Evolutionary conservation across 1,140 invertebrate species (phyloP).

Genomic region (Meloidogyne exigua): DNA sequence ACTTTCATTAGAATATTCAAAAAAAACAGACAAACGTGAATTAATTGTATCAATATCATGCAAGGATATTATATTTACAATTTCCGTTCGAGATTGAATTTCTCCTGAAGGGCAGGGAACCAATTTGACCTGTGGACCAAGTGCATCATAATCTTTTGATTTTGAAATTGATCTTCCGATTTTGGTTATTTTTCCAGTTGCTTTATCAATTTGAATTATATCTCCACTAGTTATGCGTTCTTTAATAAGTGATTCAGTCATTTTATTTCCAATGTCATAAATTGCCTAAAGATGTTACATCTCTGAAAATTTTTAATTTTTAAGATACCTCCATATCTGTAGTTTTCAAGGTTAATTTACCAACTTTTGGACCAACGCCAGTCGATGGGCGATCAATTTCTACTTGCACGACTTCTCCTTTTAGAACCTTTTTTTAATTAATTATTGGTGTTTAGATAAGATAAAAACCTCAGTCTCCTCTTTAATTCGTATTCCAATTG

Average conservation of each 20-base stretch:
- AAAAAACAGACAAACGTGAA: slow-evolving; percentile 39
- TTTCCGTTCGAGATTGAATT: slow-evolving; percentile 96
- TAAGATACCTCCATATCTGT: slow-evolving; percentile 85
- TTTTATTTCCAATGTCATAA: slow-evolving; percentile 96
- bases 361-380: slow-evolving; percentile 75
- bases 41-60: slow-evolving; percentile 89
- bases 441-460: not conserved
- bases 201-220: slow-evolving; percentile 60
- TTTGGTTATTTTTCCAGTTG: slow-evolving; percentile 66
- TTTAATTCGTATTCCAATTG: slow-evolving; percentile 95
- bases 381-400: slow-evolving; percentile 86
- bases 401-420: slow-evolving; percentile 96
- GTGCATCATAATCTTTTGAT: slow-evolving; percentile 95
- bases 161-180: slow-evolving; percentile 90
- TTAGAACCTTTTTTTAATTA: slow-evolving; percentile 78
- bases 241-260: slow-evolving; percentile 93
- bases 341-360: slow-evolving; percentile 93
- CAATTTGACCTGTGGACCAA: slow-evolving; percentile 80
- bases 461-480: slow-evolving; percentile 66
- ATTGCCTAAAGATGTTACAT: slow-evolving; percentile 71
- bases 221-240: slow-evolving; percentile 78
- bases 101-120: slow-evolving; percentile 98
- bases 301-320: not conserved
- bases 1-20: slow-evolving; percentile 69
- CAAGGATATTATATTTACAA: slow-evolving; percentile 94